These are phyloP conservation scores for Pelecanoides urinatrix DNA, from an alignment of 2,113 vertebrate species.

Conservation along the genomic window DNA sequence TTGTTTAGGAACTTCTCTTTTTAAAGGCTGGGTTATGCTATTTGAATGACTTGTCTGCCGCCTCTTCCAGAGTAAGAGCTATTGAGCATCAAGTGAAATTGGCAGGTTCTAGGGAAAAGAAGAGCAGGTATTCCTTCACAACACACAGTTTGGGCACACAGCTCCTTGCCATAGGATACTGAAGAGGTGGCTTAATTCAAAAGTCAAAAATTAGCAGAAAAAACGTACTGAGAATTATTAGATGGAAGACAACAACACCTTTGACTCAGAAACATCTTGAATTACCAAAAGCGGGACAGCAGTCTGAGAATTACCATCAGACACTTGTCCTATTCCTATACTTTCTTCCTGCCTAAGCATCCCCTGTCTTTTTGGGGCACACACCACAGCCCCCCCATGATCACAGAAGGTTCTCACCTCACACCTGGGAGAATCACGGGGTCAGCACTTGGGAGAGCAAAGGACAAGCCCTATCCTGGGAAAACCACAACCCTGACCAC, in stretches of 20 bases:
- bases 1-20: background rate
- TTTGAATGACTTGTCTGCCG: background rate
- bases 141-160: background rate
- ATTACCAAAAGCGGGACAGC: background rate
- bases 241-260: too few relatives aligned
- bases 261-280: background rate
- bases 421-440: background rate
- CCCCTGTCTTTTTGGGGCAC: background rate
- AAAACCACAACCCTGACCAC: background rate
- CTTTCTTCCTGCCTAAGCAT: background rate
- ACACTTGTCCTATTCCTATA: background rate
- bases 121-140: background rate
- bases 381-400: background rate
- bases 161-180: background rate
- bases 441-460: background rate
- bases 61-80: background rate
- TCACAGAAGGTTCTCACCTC: background rate
- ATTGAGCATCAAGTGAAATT: background rate
- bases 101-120: background rate
- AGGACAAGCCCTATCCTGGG: background rate
- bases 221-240: background rate
- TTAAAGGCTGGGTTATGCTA: background rate
- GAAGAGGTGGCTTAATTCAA: background rate
- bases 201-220: background rate
- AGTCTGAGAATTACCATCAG: background rate